Conservation (phyloP, 2,113 vertebrate species). For the Alligator mississippiensis region DNA sequence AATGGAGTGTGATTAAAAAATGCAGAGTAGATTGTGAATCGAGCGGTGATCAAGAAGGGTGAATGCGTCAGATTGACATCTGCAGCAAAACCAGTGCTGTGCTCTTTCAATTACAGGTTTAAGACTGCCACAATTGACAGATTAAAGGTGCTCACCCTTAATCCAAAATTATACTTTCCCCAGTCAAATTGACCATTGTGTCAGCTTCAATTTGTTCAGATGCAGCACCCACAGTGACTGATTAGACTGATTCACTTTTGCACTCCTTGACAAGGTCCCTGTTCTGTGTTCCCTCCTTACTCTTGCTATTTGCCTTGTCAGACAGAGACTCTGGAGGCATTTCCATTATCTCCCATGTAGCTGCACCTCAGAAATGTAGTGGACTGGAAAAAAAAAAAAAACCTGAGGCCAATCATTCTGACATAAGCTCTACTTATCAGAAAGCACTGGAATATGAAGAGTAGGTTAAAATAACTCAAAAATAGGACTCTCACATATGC, state of each 20-base stretch:
- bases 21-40: slow-evolving; percentile 3
- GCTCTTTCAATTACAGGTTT: slow-evolving; percentile 64
- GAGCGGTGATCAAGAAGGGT: slow-evolving; percentile 38
- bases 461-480: slow-evolving; percentile 61
- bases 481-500: slow-evolving; percentile 7
- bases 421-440: slow-evolving; percentile 70
- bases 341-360: slow-evolving; percentile 57
- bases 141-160: slow-evolving; percentile 63
- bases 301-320: slow-evolving; percentile 42
- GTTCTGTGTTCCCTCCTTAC: slow-evolving; percentile 54
- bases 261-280: slow-evolving; percentile 50
- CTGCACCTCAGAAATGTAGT: slow-evolving; percentile 63
- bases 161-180: slow-evolving; percentile 58
- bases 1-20: slow-evolving; percentile 33
- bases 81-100: slow-evolving; percentile 3
- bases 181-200: slow-evolving; percentile 47
- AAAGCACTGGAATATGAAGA: slow-evolving; percentile 64
- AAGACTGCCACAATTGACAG: slow-evolving; percentile 43
- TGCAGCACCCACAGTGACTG: slow-evolving; percentile 6
- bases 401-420: slow-evolving; percentile 63
- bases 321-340: slow-evolving; percentile 62
- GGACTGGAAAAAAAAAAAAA: slow-evolving; percentile 58
- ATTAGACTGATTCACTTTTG: slow-evolving; percentile 41
- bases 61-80: slow-evolving; percentile 26
- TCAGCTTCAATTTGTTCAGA: slow-evolving; percentile 51